phyloP scores from a whole-genome alignment of 2,888 invertebrate genomes.

The Melikaiella ostensackeni region DNA sequence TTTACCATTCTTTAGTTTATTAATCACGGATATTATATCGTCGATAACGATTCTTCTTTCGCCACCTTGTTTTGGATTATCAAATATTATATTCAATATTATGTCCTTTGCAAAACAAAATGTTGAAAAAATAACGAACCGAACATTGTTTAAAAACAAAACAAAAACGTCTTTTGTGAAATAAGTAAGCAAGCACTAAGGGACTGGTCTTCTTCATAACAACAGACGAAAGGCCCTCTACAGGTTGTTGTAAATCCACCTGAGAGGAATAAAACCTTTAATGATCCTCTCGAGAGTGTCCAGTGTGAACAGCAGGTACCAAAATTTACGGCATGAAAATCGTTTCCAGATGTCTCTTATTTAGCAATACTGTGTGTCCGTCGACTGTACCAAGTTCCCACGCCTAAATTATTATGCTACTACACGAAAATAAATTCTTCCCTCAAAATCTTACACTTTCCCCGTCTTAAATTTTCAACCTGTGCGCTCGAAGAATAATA shows the following conservation, averaged over 20 bases:
- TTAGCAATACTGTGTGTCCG: constrained; percentile 59
- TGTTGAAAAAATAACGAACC: no score
- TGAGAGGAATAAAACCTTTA: constrained; percentile 45
- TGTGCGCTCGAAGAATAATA: constrained; percentile 31
- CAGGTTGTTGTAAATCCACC: constrained; percentile 36
- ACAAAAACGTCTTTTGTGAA: neutral
- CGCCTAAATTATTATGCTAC: constrained; percentile 66
- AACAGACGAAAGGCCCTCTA: neutral
- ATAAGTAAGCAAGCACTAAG: no score
- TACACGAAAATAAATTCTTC: constrained; percentile 59
- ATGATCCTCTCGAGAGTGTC: constrained; percentile 50
- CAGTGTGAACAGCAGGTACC: constrained; percentile 58
- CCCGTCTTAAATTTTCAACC: constrained; percentile 18
- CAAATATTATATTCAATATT: no score
- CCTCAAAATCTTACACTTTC: constrained; percentile 32
- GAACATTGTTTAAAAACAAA: neutral
- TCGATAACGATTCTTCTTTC: no score
- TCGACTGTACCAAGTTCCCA: constrained; percentile 62
- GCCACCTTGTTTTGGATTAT: no score
- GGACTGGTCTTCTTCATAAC: neutral
- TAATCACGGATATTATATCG: no score
- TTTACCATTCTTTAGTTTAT: no score
- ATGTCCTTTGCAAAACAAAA: no score
- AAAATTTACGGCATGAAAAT: constrained; percentile 68
- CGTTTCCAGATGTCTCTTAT: constrained; percentile 70